A percentile compares a stretch with the other conserved stretches of the same genome.
phyloP scores from a whole-genome alignment of 2,113 vertebrate species.

The Syrrhaptes paradoxus region DNA sequence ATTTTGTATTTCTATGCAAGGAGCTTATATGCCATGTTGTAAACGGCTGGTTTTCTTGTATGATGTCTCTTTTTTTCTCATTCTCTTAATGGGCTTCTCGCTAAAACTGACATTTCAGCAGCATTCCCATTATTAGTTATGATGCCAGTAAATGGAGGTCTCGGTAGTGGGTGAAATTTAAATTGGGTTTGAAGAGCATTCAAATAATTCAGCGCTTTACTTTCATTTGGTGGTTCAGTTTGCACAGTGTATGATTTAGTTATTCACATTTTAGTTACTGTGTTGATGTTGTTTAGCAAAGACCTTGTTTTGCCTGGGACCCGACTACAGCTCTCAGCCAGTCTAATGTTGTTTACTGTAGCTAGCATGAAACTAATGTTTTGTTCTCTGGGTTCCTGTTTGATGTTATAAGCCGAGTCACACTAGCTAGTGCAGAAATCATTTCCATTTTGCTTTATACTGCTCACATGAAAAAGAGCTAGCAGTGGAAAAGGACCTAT shows the following conservation, averaged over 20 bases:
- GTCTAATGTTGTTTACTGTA: conserved; percentile 56
- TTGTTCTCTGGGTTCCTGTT: conserved; percentile 47
- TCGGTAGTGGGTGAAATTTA: conserved; percentile 70
- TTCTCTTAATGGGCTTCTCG: conserved; percentile 61
- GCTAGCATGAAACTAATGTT: conserved; percentile 51
- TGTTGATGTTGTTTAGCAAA: conserved; percentile 50
- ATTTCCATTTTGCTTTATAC: conserved; percentile 52
- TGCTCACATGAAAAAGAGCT: conserved; percentile 15
- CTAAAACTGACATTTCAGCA: conserved; percentile 69
- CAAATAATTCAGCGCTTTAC: conserved; percentile 57
- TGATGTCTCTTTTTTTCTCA: conserved; percentile 59
- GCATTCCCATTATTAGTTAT: conserved; percentile 71
- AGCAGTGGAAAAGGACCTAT: not conserved
- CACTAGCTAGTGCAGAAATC: conserved; percentile 26
- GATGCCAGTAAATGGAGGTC: conserved; percentile 63
- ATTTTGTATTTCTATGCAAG: conserved; percentile 65
- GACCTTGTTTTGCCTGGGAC: conserved; percentile 57
- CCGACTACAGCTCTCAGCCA: conserved; percentile 3
- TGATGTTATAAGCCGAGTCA: conserved; percentile 52
- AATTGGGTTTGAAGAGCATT: conserved; percentile 66
- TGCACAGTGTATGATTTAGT: conserved; percentile 59
- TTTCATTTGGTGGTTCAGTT: conserved; percentile 55
- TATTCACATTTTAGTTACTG: conserved; percentile 66
- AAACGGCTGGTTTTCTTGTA: conserved; percentile 67
- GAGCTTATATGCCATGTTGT: conserved; percentile 61